A percentile compares a stretch with the other conserved stretches of the same genome.
These are phyloP conservation scores for Perdita meconis DNA, from an alignment of 2,888 invertebrate species.

Conservation along the genomic window DNA sequence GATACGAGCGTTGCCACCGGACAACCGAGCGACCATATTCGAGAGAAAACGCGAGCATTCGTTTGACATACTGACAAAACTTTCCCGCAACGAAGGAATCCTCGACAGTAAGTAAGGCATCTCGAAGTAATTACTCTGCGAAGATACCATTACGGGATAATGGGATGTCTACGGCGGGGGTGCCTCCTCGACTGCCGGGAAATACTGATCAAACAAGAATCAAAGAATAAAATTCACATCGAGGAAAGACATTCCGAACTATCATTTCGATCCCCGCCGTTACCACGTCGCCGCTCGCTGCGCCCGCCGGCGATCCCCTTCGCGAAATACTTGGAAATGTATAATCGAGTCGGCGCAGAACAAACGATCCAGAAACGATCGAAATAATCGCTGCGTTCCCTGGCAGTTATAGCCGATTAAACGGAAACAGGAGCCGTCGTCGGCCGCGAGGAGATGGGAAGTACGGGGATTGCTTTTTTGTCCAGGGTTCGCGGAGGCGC, in stretches of 20 bases:
- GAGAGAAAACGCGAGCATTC: constrained; percentile 23
- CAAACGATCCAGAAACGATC: constrained; percentile 59
- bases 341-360: constrained; percentile 40
- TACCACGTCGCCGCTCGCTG: constrained; percentile 1
- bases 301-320: background rate
- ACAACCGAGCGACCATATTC: constrained; percentile 43
- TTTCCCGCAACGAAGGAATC: constrained; percentile 47
- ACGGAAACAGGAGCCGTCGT: constrained; percentile 27
- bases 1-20: constrained; percentile 32
- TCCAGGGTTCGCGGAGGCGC: constrained; percentile 33
- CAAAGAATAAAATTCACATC: constrained; percentile 63
- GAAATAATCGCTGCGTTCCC: constrained; percentile 50
- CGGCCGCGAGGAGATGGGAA: background rate
- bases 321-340: constrained; percentile 15
- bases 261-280: constrained; percentile 60
- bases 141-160: constrained; percentile 51
- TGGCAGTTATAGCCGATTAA: constrained; percentile 53
- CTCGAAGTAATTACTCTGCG: constrained; percentile 46
- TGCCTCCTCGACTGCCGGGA: constrained; percentile 19
- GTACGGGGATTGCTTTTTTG: constrained; percentile 10
- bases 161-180: constrained; percentile 20
- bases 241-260: constrained; percentile 60
- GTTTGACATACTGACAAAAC: constrained; percentile 46
- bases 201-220: constrained; percentile 59
- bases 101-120: constrained; percentile 37